phyloP scores from a whole-genome alignment of 2,113 vertebrate species.

The Protobothrops flavoviridis region DNA sequence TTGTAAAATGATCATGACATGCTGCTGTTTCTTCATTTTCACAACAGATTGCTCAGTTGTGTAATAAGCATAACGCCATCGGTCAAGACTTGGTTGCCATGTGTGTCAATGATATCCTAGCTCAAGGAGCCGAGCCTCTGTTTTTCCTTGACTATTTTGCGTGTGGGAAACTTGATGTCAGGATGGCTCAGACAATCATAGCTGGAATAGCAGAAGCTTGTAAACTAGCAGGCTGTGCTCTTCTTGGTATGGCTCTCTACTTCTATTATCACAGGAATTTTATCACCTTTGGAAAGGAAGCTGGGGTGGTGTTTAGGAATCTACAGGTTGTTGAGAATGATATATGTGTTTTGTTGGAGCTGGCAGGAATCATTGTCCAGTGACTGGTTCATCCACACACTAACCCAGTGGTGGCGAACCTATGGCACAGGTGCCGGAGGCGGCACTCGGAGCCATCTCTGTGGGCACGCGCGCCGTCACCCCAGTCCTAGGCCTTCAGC shows the following conservation, averaged over 20 bases:
- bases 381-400: background rate
- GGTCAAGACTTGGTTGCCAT: conserved; percentile 97
- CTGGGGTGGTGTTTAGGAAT: background rate
- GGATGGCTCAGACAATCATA: conserved; percentile 76
- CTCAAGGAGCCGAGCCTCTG: conserved; percentile 93
- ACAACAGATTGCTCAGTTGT: conserved; percentile 85
- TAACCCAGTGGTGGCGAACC: too few relatives aligned
- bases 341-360: background rate
- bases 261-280: background rate
- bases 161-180: conserved; percentile 89
- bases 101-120: conserved; percentile 95
- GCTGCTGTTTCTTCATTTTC: conserved; percentile 7
- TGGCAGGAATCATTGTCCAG: background rate
- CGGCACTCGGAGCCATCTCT: too few relatives aligned
- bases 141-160: conserved; percentile 98
- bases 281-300: background rate
- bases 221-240: conserved; percentile 83
- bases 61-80: conserved; percentile 79
- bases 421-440: too few relatives aligned
- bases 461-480: too few relatives aligned
- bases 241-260: conserved; percentile 80
- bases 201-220: conserved; percentile 87
- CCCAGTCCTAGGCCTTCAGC: too few relatives aligned
- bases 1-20: background rate
- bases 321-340: background rate